These are phyloP conservation scores for Glaucomys volans DNA, from an alignment of 2,113 vertebrate species.

Conservation along the genomic window DNA sequence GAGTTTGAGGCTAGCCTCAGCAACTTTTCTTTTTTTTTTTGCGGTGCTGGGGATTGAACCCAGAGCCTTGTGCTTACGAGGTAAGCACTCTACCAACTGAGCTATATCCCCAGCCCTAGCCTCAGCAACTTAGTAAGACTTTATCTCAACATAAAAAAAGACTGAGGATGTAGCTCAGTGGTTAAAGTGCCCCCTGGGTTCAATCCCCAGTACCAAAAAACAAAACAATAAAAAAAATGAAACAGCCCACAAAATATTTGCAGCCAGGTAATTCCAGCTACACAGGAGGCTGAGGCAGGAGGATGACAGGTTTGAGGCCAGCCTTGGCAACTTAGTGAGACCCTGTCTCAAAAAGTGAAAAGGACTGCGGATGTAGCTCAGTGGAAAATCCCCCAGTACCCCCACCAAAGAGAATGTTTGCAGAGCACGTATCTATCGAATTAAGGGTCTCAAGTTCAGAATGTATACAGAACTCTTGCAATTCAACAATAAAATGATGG, in stretches of 20 bases:
- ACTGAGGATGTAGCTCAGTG: no score
- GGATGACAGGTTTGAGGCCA: not conserved
- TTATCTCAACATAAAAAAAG: no score
- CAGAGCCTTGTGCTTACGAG: no score
- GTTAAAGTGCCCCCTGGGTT: no score
- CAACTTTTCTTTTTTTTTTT: no score
- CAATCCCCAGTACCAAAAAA: no score
- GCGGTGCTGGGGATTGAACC: no score
- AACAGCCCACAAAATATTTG: no score
- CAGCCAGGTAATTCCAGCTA: not conserved
- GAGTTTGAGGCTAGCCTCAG: not conserved
- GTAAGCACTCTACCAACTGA: no score
- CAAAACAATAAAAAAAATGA: no score
- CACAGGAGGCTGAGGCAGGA: not conserved
- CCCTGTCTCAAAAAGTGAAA: not conserved
- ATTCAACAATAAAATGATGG: not conserved
- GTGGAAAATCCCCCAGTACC: not conserved
- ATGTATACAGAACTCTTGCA: not conserved
- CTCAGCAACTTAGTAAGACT: no score
- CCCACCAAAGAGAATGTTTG: not conserved
- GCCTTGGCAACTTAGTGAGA: not conserved
- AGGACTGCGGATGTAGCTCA: not conserved
- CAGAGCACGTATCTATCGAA: not conserved
- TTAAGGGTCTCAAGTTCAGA: not conserved
- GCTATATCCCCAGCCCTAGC: no score